A percentile compares a stretch with the other conserved stretches of the same genome.
Conservation (phyloP, 2,113 vertebrate species). For the Anser brachyrhynchus region DNA sequence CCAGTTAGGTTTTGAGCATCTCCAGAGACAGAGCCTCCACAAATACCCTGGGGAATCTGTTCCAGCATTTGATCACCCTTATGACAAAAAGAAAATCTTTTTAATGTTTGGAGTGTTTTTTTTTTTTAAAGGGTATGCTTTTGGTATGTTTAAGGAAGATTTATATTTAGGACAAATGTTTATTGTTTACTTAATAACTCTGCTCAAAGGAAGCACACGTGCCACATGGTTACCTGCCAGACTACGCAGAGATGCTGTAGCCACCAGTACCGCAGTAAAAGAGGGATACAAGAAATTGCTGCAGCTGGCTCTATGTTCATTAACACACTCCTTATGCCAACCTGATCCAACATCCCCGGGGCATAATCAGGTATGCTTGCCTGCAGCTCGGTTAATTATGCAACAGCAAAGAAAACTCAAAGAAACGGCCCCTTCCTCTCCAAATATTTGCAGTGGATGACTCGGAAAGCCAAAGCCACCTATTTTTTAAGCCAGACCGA, state of each 20-base stretch:
- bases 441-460: rapidly evolving
- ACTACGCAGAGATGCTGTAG: not conserved
- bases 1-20: too few species aligned
- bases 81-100: rapidly evolving
- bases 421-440: rapidly evolving
- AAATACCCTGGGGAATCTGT: not conserved
- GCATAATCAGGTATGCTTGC: rapidly evolving
- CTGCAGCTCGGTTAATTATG: rapidly evolving
- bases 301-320: rapidly evolving
- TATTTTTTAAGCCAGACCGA: not conserved
- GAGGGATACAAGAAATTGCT: not conserved
- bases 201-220: rapidly evolving
- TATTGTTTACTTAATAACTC: not conserved
- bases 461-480: not conserved
- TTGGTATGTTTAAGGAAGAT: not conserved
- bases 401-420: rapidly evolving
- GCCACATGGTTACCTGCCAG: rapidly evolving
- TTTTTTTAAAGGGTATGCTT: not conserved
- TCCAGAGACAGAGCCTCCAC: not conserved
- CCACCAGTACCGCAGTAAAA: too few species aligned
- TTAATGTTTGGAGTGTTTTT: not conserved
- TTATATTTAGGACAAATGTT: not conserved
- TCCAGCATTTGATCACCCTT: not conserved
- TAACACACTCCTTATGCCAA: rapidly evolving
- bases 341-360: rapidly evolving